Conservation (phyloP, 2,113 vertebrate species). For the Pontoporia blainvillei region DNA sequence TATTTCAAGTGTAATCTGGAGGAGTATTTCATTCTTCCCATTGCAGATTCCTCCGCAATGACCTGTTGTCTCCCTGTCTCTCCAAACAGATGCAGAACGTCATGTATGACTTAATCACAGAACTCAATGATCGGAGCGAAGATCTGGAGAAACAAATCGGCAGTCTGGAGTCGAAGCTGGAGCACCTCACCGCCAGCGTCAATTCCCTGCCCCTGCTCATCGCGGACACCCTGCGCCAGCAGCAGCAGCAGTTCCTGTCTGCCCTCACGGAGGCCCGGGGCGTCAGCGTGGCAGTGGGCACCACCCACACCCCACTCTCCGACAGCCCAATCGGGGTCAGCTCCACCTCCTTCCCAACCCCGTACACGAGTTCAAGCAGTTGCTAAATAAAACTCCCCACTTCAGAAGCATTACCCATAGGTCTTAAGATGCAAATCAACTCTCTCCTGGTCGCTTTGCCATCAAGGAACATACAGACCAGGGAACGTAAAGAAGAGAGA, state of each 20-base stretch:
- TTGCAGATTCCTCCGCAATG: background rate
- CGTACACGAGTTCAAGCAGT: constrained; percentile 92
- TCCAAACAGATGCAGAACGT: constrained; percentile 94
- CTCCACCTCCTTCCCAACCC: constrained; percentile 87
- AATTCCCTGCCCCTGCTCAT: constrained; percentile 92
- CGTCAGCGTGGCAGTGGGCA: constrained; percentile 78
- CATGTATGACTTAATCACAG: constrained; percentile 98
- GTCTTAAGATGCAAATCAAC: constrained; percentile 69
- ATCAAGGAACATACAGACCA: constrained; percentile 48
- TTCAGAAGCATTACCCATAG: constrained; percentile 63
- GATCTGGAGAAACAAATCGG: constrained; percentile 98
- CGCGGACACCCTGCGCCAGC: constrained; percentile 90
- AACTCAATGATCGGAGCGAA: constrained; percentile 97
- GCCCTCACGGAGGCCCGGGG: constrained; percentile 86
- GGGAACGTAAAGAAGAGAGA: constrained; percentile 50
- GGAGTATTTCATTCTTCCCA: fast-evolving
- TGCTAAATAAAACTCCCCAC: constrained; percentile 81
- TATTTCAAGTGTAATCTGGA: background rate
- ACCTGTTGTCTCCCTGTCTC: background rate
- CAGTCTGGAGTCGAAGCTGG: constrained; percentile 93
- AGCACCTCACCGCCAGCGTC: constrained; percentile 92
- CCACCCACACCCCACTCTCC: constrained; percentile 81
- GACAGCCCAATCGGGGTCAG: constrained; percentile 86
- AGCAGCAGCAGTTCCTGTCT: constrained; percentile 93
- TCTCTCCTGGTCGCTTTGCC: constrained; percentile 53